Evolutionary conservation across 2,113 vertebrate species (phyloP).

Genomic region (Laterallus jamaicensis): DNA sequence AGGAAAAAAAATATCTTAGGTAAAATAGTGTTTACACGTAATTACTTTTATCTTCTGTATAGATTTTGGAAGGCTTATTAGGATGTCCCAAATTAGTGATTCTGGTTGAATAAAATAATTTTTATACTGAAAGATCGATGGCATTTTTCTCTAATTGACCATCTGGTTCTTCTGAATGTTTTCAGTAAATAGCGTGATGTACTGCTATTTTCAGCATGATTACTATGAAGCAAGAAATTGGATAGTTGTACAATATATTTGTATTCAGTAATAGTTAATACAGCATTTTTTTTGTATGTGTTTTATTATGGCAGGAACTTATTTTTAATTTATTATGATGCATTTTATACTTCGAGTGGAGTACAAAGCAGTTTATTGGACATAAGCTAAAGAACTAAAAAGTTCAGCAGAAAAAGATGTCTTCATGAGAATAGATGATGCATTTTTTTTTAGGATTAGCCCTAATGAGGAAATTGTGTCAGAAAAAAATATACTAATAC

Average conservation of each 20-base stretch:
- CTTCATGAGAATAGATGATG: not conserved
- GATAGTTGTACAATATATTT: not conserved
- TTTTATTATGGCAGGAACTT: not conserved
- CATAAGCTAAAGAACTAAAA: not conserved
- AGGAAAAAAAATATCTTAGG: not conserved
- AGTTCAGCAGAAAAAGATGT: not conserved
- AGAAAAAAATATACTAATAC: not conserved
- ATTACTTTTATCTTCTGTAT: not conserved
- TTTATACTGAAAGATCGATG: not conserved
- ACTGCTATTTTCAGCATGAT: not conserved
- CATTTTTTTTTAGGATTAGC: not conserved
- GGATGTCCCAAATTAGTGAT: not conserved
- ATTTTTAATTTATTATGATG: not conserved
- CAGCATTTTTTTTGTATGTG: not conserved
- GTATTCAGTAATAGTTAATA: not conserved
- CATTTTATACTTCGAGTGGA: not conserved
- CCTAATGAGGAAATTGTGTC: not conserved
- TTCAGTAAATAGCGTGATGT: not conserved
- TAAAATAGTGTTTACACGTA: not conserved
- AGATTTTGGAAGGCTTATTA: not conserved
- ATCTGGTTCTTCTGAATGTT: not conserved
- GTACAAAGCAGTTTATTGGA: not conserved
- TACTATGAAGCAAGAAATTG: not conserved
- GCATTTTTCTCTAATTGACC: not conserved
- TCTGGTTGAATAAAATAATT: not conserved